Evolutionary conservation across 2,113 vertebrate genomes (phyloP).

Genomic region (Carettochelys insculpta): DNA sequence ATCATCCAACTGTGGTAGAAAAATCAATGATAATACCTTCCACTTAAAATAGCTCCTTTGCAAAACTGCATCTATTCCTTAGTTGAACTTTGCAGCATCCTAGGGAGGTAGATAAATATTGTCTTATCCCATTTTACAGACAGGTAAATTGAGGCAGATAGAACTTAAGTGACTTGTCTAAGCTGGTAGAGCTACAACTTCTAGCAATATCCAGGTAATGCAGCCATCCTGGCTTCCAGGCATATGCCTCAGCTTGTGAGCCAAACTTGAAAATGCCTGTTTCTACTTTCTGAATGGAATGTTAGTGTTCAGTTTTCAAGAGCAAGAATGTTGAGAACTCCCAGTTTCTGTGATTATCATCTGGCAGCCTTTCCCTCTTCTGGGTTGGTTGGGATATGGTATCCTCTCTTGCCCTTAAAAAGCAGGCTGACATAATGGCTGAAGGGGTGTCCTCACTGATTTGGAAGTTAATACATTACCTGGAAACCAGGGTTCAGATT

Average conservation of each 20-base stretch:
- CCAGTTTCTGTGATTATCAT: not conserved
- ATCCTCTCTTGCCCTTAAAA: slow-evolving; percentile 45
- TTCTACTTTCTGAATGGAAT: not conserved
- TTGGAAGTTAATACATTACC: slow-evolving; percentile 6
- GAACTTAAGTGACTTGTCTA: not conserved
- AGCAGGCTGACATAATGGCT: slow-evolving; percentile 45
- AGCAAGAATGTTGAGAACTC: rapidly evolving
- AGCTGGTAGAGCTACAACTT: not conserved
- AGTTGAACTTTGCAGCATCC: not conserved
- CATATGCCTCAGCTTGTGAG: too few species aligned
- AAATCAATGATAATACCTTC: not conserved
- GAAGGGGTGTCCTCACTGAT: not conserved
- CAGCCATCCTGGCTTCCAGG: not conserved
- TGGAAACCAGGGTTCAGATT: slow-evolving; percentile 16
- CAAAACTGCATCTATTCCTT: not conserved
- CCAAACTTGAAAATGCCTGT: not conserved
- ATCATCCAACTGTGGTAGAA: not conserved
- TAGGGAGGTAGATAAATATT: not conserved
- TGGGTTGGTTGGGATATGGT: not conserved
- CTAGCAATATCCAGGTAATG: not conserved
- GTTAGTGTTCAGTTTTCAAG: not conserved
- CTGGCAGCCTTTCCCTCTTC: slow-evolving; percentile 20
- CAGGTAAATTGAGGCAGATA: not conserved
- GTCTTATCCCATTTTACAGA: not conserved
- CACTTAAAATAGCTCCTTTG: not conserved